These are phyloP conservation scores for Perca schrenkii DNA, from an alignment of 2,113 vertebrate species.

Conservation along the genomic window DNA sequence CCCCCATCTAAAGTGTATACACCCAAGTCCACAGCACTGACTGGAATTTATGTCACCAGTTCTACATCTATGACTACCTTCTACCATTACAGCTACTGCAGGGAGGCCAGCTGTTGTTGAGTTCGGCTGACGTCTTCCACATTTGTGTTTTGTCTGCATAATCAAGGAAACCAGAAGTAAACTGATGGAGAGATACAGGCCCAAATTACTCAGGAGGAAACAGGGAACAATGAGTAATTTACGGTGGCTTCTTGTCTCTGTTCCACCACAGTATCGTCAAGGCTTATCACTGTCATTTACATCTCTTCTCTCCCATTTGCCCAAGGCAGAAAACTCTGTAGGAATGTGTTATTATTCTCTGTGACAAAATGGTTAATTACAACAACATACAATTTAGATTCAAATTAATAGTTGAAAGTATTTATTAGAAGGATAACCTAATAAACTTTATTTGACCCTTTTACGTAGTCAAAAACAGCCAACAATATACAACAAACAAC, in stretches of 20 bases:
- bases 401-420: too few relatives aligned
- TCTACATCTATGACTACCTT: slow-evolving; percentile 9
- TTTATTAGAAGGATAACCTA: too few relatives aligned
- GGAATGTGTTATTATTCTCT: neutral
- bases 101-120: slow-evolving; percentile 52
- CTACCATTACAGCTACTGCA: slow-evolving; percentile 10
- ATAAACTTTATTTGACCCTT: neutral
- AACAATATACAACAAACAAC: neutral
- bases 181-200: slow-evolving; percentile 81
- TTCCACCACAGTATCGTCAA: slow-evolving; percentile 31
- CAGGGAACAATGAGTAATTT: slow-evolving; percentile 83
- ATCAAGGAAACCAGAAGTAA: slow-evolving; percentile 84
- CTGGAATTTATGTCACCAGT: slow-evolving; percentile 44
- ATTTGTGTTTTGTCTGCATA: slow-evolving; percentile 87
- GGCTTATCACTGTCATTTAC: slow-evolving; percentile 66
- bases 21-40: slow-evolving; percentile 30
- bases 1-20: slow-evolving; percentile 31
- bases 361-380: neutral
- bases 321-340: slow-evolving; percentile 18
- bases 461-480: neutral
- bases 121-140: slow-evolving; percentile 29
- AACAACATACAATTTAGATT: neutral
- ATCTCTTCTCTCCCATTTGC: slow-evolving; percentile 35
- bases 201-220: slow-evolving; percentile 83
- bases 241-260: slow-evolving; percentile 53